Conservation (phyloP, 2,113 vertebrate genomes). For the Heterotis niloticus region DNA sequence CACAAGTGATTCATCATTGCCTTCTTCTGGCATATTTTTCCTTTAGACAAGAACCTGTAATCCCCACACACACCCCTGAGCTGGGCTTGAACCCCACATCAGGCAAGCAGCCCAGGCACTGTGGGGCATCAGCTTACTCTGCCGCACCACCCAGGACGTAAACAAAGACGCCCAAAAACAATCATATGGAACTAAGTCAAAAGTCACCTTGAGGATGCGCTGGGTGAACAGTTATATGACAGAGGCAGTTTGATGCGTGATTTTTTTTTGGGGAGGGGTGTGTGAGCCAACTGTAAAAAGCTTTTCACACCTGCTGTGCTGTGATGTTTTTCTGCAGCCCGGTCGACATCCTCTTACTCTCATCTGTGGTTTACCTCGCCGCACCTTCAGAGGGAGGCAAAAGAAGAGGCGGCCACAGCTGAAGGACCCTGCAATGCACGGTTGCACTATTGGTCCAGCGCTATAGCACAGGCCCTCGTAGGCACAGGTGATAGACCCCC, state of each 20-base stretch:
- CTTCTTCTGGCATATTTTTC: too few relatives aligned
- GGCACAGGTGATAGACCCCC: too few relatives aligned
- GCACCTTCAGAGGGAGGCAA: constrained; percentile 17
- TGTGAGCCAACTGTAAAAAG: constrained; percentile 2
- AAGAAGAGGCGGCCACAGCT: not conserved
- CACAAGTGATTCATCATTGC: too few relatives aligned
- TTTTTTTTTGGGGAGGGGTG: not conserved
- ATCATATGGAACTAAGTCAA: constrained; percentile 9
- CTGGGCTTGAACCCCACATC: too few relatives aligned
- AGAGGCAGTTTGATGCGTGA: not conserved
- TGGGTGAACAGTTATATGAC: not conserved
- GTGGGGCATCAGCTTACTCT: too few relatives aligned
- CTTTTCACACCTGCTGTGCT: constrained; percentile 38
- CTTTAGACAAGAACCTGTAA: too few relatives aligned
- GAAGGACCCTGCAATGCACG: constrained; percentile 33
- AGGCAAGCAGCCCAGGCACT: too few relatives aligned
- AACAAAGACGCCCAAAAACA: constrained; percentile 10
- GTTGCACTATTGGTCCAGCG: too few relatives aligned
- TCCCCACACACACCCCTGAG: too few relatives aligned
- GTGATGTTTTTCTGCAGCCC: constrained; percentile 28
- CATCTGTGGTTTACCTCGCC: constrained; percentile 26
- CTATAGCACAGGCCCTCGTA: too few relatives aligned
- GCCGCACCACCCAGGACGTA: too few relatives aligned
- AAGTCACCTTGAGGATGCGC: constrained; percentile 15
- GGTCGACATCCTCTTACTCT: constrained; percentile 25